A percentile compares a stretch with the other conserved stretches of the same genome.
Conservation (phyloP, 2,113 vertebrate species). For the Tupaia tana region DNA sequence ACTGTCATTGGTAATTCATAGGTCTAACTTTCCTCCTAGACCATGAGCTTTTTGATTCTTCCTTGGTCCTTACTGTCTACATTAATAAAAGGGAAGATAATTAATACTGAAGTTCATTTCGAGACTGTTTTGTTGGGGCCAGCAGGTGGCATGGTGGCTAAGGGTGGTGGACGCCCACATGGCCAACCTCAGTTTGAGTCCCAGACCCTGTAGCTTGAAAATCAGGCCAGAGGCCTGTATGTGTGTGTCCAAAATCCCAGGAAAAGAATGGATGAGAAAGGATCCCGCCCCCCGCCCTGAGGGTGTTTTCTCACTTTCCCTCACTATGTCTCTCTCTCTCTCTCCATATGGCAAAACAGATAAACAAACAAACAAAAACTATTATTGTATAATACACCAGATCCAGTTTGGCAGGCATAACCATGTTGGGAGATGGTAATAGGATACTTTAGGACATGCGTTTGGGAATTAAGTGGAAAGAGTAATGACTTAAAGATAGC, state of each 20-base stretch:
- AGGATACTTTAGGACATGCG: background rate
- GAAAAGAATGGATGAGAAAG: no score
- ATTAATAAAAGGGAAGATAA: background rate
- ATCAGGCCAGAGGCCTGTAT: no score
- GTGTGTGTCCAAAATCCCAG: no score
- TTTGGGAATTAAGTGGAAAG: slow-evolving; percentile 41
- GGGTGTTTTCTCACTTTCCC: no score
- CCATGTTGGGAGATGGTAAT: background rate
- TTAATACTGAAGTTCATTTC: background rate
- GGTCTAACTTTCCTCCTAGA: background rate
- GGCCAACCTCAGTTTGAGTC: no score
- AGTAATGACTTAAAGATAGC: slow-evolving; percentile 10
- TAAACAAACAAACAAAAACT: no score
- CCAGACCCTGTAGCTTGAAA: no score
- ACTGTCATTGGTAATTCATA: background rate
- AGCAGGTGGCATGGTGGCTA: no score
- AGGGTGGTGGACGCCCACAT: no score
- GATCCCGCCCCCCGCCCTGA: no score
- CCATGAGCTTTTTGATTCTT: background rate
- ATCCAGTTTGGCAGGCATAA: background rate
- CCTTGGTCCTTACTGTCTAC: background rate
- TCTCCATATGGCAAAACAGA: no score
- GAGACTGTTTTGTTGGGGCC: background rate
- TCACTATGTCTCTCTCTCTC: no score
- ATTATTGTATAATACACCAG: background rate